Conservation (phyloP, 2,888 invertebrate genomes). For the Tiliacea aurago region DNA sequence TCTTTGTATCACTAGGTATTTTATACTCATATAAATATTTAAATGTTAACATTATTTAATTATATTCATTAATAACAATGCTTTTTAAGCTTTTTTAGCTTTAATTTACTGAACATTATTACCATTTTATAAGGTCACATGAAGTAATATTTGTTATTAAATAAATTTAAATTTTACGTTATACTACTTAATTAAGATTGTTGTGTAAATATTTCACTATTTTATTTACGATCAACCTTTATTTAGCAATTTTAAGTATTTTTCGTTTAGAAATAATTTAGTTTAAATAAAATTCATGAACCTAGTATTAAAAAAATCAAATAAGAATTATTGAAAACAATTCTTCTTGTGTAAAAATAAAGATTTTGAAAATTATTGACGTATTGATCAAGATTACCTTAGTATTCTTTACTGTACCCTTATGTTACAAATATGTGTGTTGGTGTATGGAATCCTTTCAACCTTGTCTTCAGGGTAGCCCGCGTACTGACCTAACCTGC, state of each 20-base stretch:
- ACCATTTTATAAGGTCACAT: slow-evolving; percentile 75
- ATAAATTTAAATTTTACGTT: slow-evolving; percentile 83
- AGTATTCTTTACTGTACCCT: slow-evolving; percentile 53
- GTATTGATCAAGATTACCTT: slow-evolving; percentile 60
- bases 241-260: slow-evolving; percentile 77
- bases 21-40: slow-evolving; percentile 68
- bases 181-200: slow-evolving; percentile 81
- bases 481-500: no score
- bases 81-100: slow-evolving; percentile 73
- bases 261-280: slow-evolving; percentile 76
- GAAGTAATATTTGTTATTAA: slow-evolving; percentile 81
- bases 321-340: slow-evolving; percentile 82
- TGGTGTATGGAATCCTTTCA: background rate
- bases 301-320: slow-evolving; percentile 79
- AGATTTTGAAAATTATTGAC: slow-evolving; percentile 79
- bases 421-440: background rate
- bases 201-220: slow-evolving; percentile 87
- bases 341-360: slow-evolving; percentile 88
- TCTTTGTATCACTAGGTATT: slow-evolving; percentile 71
- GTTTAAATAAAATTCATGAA: slow-evolving; percentile 76
- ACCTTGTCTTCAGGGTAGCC: background rate
- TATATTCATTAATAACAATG: slow-evolving; percentile 63
- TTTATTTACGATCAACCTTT: slow-evolving; percentile 83
- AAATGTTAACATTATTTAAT: slow-evolving; percentile 66
- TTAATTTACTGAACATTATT: slow-evolving; percentile 73